Evolutionary conservation across 2,797 vertebrate genomes (phyloP).

Genomic region (Tinamus major): DNA sequence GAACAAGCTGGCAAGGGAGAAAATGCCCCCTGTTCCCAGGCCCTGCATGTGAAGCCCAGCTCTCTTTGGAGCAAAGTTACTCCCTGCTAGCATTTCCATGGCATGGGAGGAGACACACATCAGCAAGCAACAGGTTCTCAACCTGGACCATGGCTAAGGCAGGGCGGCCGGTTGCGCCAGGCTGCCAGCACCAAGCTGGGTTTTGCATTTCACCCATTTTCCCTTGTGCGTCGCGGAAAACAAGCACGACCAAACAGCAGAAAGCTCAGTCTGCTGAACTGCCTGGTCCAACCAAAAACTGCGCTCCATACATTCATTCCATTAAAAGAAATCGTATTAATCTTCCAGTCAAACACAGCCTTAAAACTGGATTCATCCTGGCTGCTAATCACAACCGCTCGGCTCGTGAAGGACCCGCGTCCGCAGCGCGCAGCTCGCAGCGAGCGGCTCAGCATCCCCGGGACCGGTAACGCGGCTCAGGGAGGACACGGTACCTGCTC

Average conservation of each 20-base stretch:
- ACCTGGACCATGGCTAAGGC: neutral
- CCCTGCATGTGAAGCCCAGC: fast-evolving
- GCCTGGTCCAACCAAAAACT: neutral
- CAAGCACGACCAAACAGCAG: neutral
- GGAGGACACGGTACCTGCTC: fast-evolving
- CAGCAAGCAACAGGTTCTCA: slow-evolving; percentile 41
- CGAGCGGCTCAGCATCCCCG: neutral
- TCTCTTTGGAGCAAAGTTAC: neutral
- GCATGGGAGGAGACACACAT: neutral
- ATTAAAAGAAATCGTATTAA: neutral
- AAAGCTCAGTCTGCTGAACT: neutral
- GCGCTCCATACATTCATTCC: neutral
- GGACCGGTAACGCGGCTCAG: neutral
- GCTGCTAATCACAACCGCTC: neutral
- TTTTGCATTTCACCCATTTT: neutral
- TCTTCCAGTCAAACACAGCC: neutral
- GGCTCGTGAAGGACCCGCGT: neutral
- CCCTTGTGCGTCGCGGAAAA: neutral
- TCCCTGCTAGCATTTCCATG: fast-evolving
- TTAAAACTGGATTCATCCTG: neutral
- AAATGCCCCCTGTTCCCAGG: neutral
- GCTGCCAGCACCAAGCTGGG: neutral
- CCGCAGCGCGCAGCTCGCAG: neutral
- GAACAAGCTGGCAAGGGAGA: neutral
- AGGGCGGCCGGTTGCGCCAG: neutral